Conservation (phyloP, 2,113 vertebrate species). For the Myxocyprinus asiaticus region DNA sequence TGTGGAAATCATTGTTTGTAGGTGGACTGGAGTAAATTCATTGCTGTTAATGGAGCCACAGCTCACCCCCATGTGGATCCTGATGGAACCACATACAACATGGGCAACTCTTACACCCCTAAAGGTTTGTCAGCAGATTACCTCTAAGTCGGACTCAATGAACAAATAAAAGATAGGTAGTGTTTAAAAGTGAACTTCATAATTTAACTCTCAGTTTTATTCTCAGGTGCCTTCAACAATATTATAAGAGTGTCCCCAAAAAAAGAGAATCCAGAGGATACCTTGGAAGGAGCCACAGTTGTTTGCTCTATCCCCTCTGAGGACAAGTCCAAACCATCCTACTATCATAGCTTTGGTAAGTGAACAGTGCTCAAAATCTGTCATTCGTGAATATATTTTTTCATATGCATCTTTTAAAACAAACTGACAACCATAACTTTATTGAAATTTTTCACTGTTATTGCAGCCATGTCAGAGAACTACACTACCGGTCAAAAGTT, state of each 20-base stretch:
- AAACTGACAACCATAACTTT: too few species aligned
- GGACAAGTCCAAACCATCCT: conserved; percentile 81
- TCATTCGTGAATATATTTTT: not conserved
- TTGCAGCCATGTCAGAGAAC: conserved; percentile 87
- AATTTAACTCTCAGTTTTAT: not conserved
- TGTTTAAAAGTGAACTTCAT: not conserved
- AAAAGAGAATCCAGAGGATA: conserved; percentile 66
- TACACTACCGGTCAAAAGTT: too few species aligned
- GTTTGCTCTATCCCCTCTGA: conserved; percentile 82
- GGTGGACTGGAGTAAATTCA: conserved; percentile 89
- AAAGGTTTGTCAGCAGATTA: conserved; percentile 70
- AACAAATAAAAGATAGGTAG: not conserved
- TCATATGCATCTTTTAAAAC: not conserved
- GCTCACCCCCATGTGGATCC: conserved; percentile 88
- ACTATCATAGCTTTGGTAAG: conserved; percentile 95
- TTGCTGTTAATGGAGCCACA: conserved; percentile 89
- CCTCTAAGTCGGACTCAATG: too few species aligned
- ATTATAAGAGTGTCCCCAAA: conserved; percentile 84
- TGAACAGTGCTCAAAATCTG: not conserved
- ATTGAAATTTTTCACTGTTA: not conserved
- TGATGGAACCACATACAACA: conserved; percentile 89
- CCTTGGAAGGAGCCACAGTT: conserved; percentile 79
- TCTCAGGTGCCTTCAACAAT: conserved; percentile 83
- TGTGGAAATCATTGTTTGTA: conserved; percentile 52
- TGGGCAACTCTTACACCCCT: conserved; percentile 86